These are phyloP conservation scores for Scaptodrosophila latifasciaeformis DNA, from an alignment of 2,888 invertebrate genomes.

Conservation along the genomic window DNA sequence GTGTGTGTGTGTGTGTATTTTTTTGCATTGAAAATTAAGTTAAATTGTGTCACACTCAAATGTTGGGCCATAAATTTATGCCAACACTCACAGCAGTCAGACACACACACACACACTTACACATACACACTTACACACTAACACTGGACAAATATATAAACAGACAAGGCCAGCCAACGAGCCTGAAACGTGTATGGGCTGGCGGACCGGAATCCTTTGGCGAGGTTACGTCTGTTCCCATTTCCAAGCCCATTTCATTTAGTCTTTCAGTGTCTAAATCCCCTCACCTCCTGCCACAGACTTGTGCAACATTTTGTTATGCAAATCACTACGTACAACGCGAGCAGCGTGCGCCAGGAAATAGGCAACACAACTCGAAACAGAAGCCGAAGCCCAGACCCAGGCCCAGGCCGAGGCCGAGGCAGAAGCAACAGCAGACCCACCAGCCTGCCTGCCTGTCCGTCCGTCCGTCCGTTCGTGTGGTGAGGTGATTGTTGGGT, in stretches of 20 bases:
- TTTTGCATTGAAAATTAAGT: slow-evolving; percentile 65
- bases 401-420: slow-evolving; percentile 6
- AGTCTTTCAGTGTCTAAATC: not conserved
- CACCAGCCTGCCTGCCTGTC: too few species aligned
- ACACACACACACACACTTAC: slow-evolving; percentile 14
- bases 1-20: slow-evolving; percentile 21
- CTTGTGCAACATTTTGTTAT: slow-evolving; percentile 61
- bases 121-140: slow-evolving; percentile 20
- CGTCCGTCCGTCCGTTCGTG: too few species aligned
- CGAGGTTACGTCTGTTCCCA: slow-evolving; percentile 30
- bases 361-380: slow-evolving; percentile 32
- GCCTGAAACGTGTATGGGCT: slow-evolving; percentile 43
- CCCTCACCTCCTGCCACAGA: not conserved
- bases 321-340: slow-evolving; percentile 58
- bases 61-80: slow-evolving; percentile 62
- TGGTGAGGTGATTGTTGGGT: too few species aligned
- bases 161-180: slow-evolving; percentile 24
- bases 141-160: slow-evolving; percentile 16
- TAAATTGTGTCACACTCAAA: slow-evolving; percentile 72
- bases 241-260: not conserved
- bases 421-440: too few species aligned
- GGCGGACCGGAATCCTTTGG: slow-evolving; percentile 26
- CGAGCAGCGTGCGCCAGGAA: slow-evolving; percentile 53
- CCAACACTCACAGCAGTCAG: slow-evolving; percentile 45
- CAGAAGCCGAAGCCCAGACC: slow-evolving; percentile 4